Evolutionary conservation across 1,140 invertebrate genomes (phyloP).

Genomic region (Diorhabda elongata): DNA sequence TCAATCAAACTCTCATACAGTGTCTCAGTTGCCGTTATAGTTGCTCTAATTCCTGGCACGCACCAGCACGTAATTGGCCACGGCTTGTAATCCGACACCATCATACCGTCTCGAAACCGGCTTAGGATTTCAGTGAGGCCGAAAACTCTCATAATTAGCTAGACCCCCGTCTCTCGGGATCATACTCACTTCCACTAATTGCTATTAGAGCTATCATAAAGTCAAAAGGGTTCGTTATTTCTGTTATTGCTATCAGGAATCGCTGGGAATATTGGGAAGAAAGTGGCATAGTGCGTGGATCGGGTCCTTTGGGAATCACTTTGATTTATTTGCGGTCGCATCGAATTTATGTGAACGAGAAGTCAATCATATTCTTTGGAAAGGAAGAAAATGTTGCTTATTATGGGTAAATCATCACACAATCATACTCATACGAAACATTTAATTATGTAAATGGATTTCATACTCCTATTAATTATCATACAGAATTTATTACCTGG

Average conservation of each 20-base stretch:
- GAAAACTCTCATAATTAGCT: slow-evolving; percentile 25
- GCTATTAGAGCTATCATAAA: slow-evolving; percentile 29
- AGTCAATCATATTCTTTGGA: background rate
- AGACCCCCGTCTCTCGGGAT: slow-evolving; percentile 20
- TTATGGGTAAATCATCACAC: no score
- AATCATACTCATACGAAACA: no score
- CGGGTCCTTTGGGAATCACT: slow-evolving; percentile 9
- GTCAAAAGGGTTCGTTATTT: slow-evolving; percentile 32
- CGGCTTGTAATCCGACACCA: slow-evolving; percentile 33
- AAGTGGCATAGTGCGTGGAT: slow-evolving; percentile 16
- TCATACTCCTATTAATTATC: no score
- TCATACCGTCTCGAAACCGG: slow-evolving; percentile 30
- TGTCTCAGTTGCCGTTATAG: slow-evolving; percentile 1
- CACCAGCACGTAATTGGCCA: slow-evolving; percentile 33
- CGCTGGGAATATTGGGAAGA: background rate
- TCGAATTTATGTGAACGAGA: background rate
- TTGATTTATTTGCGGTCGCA: slow-evolving; percentile 22
- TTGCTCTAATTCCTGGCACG: slow-evolving; percentile 29
- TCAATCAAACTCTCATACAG: slow-evolving; percentile 11
- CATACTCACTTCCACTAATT: slow-evolving; percentile 23
- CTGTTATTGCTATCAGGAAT: slow-evolving; percentile 14
- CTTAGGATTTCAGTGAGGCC: slow-evolving; percentile 35
- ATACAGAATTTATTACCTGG: no score
- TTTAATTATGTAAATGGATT: no score
- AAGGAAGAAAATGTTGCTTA: no score